Percentiles rank a stretch among this genome's conserved stretches.
These are phyloP conservation scores for Barypeithes pellucidus DNA, from an alignment of 2,888 invertebrate species.

Conservation along the genomic window DNA sequence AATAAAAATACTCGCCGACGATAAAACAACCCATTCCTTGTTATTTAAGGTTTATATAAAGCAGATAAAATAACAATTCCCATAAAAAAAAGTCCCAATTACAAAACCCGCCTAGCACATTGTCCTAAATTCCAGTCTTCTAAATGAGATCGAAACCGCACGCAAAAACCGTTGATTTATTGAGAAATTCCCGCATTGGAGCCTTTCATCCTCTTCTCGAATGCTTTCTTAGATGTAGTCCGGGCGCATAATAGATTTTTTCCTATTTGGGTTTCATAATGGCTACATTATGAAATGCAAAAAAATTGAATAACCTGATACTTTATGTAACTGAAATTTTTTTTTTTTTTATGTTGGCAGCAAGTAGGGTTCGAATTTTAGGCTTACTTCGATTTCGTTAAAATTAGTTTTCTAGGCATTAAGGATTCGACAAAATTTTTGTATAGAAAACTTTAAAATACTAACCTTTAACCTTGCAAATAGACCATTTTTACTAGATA, in stretches of 20 bases:
- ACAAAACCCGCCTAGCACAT: constrained; percentile 17
- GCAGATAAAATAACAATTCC: constrained; percentile 20
- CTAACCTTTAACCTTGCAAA: no score
- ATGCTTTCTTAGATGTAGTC: constrained; percentile 7
- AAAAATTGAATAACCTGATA: no score
- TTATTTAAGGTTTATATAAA: constrained; percentile 9
- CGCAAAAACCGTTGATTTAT: constrained; percentile 36
- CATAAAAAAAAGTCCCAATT: constrained; percentile 17
- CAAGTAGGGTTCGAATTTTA: no score
- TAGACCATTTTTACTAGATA: no score
- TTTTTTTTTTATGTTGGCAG: no score
- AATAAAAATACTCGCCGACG: background rate
- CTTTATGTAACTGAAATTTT: no score
- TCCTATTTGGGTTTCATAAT: no score
- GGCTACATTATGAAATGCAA: no score
- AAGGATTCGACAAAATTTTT: no score
- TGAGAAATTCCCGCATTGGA: constrained; percentile 22
- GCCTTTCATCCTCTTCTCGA: constrained; percentile 16
- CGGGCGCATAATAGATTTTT: background rate
- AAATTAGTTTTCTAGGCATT: no score
- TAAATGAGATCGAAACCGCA: constrained; percentile 36
- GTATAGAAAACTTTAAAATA: no score
- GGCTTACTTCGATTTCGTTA: no score
- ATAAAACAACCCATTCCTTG: background rate
- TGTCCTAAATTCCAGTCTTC: constrained; percentile 21